These are phyloP conservation scores for Takifugu ocellatus DNA, from an alignment of 2,797 vertebrate species.

Conservation along the genomic window DNA sequence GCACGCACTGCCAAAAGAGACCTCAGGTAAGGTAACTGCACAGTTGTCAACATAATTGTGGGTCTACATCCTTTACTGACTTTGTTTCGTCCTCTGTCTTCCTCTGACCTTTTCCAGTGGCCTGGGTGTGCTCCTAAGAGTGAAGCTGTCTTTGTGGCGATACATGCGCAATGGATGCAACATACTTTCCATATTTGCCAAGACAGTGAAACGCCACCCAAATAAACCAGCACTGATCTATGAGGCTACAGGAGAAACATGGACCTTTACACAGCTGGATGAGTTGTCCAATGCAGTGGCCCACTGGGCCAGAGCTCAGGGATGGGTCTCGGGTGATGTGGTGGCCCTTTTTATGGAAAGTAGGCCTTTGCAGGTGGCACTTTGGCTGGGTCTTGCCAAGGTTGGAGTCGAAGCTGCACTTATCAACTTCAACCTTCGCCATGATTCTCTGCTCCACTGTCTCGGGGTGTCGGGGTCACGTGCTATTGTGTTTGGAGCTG, in stretches of 20 bases:
- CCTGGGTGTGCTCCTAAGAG: conserved; percentile 82
- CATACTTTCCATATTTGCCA: conserved; percentile 81
- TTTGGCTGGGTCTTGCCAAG: conserved; percentile 91
- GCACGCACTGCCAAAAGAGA: conserved; percentile 83
- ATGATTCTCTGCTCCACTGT: conserved; percentile 83
- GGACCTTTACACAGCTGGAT: conserved; percentile 85
- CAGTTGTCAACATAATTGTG: background rate
- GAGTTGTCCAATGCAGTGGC: conserved; percentile 81
- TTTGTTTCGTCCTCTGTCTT: background rate
- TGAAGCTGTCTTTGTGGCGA: conserved; percentile 79
- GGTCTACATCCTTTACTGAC: background rate
- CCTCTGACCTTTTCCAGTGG: conserved; percentile 69
- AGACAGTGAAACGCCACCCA: conserved; percentile 72
- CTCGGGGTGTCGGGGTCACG: conserved; percentile 78
- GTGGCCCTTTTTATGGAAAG: conserved; percentile 90
- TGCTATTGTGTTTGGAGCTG: conserved; percentile 85
- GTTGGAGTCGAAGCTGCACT: conserved; percentile 85
- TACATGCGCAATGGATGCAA: conserved; percentile 76
- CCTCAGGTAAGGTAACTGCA: conserved; percentile 76
- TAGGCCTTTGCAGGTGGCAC: conserved; percentile 83
- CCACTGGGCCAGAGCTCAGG: conserved; percentile 77
- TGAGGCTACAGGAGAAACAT: conserved; percentile 79
- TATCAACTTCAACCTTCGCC: conserved; percentile 86
- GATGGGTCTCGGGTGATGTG: conserved; percentile 81
- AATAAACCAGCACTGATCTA: conserved; percentile 85